Evolutionary conservation across 2,113 vertebrate genomes (phyloP).

Genomic region (Hoplias malabaricus): DNA sequence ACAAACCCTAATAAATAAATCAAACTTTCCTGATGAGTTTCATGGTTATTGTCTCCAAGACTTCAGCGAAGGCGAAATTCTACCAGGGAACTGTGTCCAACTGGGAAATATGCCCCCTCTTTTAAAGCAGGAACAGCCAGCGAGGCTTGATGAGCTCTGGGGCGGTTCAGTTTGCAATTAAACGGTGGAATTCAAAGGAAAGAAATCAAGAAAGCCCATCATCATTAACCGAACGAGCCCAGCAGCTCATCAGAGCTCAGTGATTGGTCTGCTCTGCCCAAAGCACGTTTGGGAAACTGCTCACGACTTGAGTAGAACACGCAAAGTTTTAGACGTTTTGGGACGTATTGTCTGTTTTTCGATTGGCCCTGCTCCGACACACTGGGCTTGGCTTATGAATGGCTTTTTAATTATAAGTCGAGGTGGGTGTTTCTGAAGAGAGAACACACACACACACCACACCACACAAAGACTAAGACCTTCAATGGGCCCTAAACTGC

Average conservation of each 20-base stretch:
- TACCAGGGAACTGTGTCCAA: not conserved
- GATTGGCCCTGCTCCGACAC: not conserved
- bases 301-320: not conserved
- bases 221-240: not conserved
- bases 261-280: constrained; percentile 9
- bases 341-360: not conserved
- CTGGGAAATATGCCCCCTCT: not conserved
- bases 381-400: not conserved
- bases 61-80: not conserved
- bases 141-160: not conserved
- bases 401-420: not conserved
- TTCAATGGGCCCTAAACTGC: not conserved
- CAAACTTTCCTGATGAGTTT: not conserved
- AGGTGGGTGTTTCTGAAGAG: not conserved
- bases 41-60: not conserved
- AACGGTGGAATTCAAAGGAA: not conserved
- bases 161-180: constrained; percentile 12
- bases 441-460: too few relatives aligned
- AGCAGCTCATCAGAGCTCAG: not conserved
- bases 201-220: not conserved
- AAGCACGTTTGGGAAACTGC: not conserved
- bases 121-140: not conserved
- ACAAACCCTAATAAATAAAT: not conserved
- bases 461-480: not conserved
- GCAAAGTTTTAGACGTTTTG: not conserved